Conservation (phyloP, 2,113 vertebrate species). For the Micromys minutus region DNA sequence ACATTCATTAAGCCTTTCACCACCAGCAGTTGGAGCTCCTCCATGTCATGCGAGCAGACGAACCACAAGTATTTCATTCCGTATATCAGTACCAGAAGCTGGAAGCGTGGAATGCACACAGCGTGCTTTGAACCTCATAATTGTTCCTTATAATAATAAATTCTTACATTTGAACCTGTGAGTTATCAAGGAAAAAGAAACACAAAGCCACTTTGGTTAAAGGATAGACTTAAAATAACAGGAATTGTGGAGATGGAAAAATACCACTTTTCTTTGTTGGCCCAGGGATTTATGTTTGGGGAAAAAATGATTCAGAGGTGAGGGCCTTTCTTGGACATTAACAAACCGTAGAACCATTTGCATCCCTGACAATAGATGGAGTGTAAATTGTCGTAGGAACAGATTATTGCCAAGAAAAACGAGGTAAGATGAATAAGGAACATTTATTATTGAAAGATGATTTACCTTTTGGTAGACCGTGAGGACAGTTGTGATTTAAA, state of each 20-base stretch:
- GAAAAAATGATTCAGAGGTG: constrained; percentile 86
- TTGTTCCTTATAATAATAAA: constrained; percentile 89
- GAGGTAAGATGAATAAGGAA: neutral
- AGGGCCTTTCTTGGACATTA: constrained; percentile 75
- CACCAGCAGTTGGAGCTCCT: constrained; percentile 90
- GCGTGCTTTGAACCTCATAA: constrained; percentile 87
- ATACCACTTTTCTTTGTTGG: constrained; percentile 84
- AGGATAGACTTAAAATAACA: constrained; percentile 86
- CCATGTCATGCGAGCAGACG: constrained; percentile 93
- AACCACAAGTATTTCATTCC: constrained; percentile 90
- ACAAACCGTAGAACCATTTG: constrained; percentile 41
- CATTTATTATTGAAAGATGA: neutral
- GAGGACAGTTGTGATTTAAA: constrained; percentile 22
- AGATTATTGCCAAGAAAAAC: neutral
- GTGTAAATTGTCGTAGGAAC: constrained; percentile 26
- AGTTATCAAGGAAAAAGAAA: constrained; percentile 88
- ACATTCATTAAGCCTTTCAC: constrained; percentile 90
- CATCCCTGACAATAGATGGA: constrained; percentile 14
- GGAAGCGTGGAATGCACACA: constrained; percentile 85
- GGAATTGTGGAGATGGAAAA: constrained; percentile 84
- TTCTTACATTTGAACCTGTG: constrained; percentile 85
- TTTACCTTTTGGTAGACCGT: neutral
- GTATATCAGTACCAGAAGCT: constrained; percentile 89
- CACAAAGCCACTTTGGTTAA: constrained; percentile 84
- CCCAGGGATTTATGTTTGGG: constrained; percentile 83